Evolutionary conservation across 2,888 invertebrate species (phyloP).

Genomic region (Cabera pusaria): DNA sequence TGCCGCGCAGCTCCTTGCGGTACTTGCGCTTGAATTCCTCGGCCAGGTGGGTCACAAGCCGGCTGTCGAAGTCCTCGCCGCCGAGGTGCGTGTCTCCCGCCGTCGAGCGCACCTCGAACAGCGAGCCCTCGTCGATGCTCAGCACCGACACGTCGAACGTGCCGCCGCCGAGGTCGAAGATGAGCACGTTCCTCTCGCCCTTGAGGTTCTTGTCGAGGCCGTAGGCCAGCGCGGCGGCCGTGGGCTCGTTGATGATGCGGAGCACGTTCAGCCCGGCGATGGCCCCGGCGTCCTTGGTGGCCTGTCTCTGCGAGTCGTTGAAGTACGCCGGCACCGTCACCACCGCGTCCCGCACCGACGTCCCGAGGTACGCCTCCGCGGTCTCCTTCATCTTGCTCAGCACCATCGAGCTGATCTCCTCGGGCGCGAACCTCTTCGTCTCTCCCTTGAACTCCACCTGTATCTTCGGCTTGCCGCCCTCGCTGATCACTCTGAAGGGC

Average conservation of each 20-base stretch:
- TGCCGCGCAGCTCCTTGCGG: too few relatives aligned
- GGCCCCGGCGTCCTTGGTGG: conserved; percentile 94
- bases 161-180: conserved; percentile 87
- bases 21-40: background rate
- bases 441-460: conserved; percentile 87
- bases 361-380: conserved; percentile 88
- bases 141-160: conserved; percentile 94
- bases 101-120: conserved; percentile 88
- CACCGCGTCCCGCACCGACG: conserved; percentile 86
- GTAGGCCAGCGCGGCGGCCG: conserved; percentile 2
- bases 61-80: conserved; percentile 85
- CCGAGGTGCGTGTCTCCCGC: conserved; percentile 88
- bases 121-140: conserved; percentile 89
- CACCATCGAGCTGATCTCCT: conserved; percentile 90
- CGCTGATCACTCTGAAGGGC: conserved; percentile 90
- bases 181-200: conserved; percentile 2
- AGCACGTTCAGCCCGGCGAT: conserved; percentile 1
- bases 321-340: conserved; percentile 92
- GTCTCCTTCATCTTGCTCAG: conserved; percentile 92
- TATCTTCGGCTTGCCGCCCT: conserved; percentile 86
- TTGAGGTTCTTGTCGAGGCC: conserved; percentile 2
- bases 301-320: conserved; percentile 89
- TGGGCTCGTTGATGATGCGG: conserved; percentile 4
- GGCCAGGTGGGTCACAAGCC: conserved; percentile 62
- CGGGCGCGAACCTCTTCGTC: conserved; percentile 85